Conservation (phyloP, 2,797 vertebrate genomes). For the Oceanodroma leucorhoa region DNA sequence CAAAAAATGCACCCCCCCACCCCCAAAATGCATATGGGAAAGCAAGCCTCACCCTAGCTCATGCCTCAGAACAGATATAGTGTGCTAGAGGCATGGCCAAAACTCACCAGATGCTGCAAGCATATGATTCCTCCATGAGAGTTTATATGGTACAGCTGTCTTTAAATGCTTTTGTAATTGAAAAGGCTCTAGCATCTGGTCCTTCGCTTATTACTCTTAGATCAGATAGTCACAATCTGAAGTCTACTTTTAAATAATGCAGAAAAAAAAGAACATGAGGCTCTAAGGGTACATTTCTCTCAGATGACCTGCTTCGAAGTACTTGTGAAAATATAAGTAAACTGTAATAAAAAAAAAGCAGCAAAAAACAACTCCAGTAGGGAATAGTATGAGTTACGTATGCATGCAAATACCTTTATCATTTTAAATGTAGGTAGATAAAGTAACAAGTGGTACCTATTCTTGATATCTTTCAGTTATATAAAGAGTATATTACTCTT, state of each 20-base stretch:
- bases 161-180: slow-evolving; percentile 70
- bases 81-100: slow-evolving; percentile 40
- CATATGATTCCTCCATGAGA: slow-evolving; percentile 71
- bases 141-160: slow-evolving; percentile 74
- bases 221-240: slow-evolving; percentile 12
- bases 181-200: slow-evolving; percentile 72
- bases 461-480: neutral
- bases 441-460: neutral
- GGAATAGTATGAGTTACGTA: neutral
- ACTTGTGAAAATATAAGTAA: neutral
- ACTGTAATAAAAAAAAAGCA: neutral
- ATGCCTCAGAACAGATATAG: slow-evolving; percentile 47
- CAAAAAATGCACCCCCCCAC: neutral
- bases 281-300: neutral
- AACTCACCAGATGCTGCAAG: slow-evolving; percentile 70
- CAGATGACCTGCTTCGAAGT: neutral
- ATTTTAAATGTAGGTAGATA: neutral
- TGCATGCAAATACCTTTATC: neutral
- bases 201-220: slow-evolving; percentile 68
- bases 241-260: slow-evolving; percentile 66
- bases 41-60: slow-evolving; percentile 23
- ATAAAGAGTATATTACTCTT: neutral
- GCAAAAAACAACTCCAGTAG: neutral
- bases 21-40: neutral
- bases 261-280: neutral